Percentiles rank a stretch among this genome's conserved stretches.
These are phyloP conservation scores for Acrocephalus arundinaceus DNA, from an alignment of 2,113 vertebrate genomes.

Conservation along the genomic window DNA sequence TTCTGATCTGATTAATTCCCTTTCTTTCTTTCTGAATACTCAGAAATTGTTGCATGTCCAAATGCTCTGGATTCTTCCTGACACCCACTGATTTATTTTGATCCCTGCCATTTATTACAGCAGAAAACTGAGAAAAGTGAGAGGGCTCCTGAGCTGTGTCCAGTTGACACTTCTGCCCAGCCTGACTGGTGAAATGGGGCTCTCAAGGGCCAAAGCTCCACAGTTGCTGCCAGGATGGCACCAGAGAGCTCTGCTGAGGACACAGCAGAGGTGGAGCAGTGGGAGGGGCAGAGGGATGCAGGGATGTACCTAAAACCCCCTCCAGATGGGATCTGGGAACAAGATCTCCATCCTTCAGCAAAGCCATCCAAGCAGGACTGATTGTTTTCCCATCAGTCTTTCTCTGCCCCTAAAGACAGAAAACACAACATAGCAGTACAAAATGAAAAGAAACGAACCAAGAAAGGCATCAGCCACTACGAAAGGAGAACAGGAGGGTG, in stretches of 20 bases:
- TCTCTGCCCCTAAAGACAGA: neutral
- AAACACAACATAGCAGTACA: neutral
- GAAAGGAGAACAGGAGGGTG: neutral
- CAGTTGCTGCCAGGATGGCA: neutral
- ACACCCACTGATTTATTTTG: neutral
- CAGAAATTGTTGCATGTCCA: neutral
- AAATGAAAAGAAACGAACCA: neutral
- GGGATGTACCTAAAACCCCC: neutral
- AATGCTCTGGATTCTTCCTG: neutral
- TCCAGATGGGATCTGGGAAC: neutral
- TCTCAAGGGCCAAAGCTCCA: neutral
- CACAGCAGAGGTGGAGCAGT: neutral
- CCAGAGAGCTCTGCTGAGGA: neutral
- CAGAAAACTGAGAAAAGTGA: neutral
- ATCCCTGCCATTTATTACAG: neutral
- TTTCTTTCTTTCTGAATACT: conserved; percentile 17
- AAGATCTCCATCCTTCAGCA: neutral
- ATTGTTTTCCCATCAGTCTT: neutral
- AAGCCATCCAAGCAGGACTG: neutral
- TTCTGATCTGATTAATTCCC: conserved; percentile 47
- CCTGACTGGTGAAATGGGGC: neutral
- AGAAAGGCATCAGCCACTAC: neutral
- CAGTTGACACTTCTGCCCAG: neutral
- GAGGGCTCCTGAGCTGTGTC: neutral
- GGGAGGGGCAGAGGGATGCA: neutral